Base-by-base conservation (phyloP, 2,888 invertebrate genomes). In the Drosophila engyochracea region DNA sequence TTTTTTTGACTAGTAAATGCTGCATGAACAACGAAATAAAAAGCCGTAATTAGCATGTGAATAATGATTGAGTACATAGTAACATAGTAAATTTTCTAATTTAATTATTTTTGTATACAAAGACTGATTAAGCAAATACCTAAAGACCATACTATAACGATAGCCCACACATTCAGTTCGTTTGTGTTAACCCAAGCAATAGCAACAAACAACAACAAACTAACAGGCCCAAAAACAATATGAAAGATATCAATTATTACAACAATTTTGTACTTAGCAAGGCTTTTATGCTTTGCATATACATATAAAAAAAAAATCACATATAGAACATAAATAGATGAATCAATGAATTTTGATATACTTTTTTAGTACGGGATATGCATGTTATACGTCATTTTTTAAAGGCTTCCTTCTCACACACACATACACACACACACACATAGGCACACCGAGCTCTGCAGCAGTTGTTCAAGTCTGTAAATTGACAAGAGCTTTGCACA, bases 41-140 rank as follows among this genome's bases (percentile, higher is more conserved):
- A 55, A 30, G 51, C 47, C 61, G 39, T 44, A 47, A 37, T 28
- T n/a, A 62, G 65, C 59, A 71, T 61, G 82, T 77, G 73, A 54
- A 71, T 70, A 61, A 39, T 14, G 37, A 39, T 25, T 37, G 37
- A 37, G 25, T 57, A 57, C 28, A 76, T 58, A 55, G 55, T 55
- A 37, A 55, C 19, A 69, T 77, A 90, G 89, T 55, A 66, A 77
- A 87, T 77, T 90, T 85, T 75, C 87, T 84, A 75, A 73, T 80
- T 88, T 77, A 74, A 74, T 82, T 85, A 85, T 66, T 82, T 89
- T 82, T 77, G 70, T 88, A 88, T 83, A 90, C 86, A 85, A 85
- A 85, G 85, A 85, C 85, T 85, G 85, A 85, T 85, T 88, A 85
- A 90, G 75, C 78, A 52, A 81, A 77, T 53, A 71, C 64, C 79